Base-by-base conservation (phyloP, 2,888 invertebrate species). In the Ectemnius continuus region DNA sequence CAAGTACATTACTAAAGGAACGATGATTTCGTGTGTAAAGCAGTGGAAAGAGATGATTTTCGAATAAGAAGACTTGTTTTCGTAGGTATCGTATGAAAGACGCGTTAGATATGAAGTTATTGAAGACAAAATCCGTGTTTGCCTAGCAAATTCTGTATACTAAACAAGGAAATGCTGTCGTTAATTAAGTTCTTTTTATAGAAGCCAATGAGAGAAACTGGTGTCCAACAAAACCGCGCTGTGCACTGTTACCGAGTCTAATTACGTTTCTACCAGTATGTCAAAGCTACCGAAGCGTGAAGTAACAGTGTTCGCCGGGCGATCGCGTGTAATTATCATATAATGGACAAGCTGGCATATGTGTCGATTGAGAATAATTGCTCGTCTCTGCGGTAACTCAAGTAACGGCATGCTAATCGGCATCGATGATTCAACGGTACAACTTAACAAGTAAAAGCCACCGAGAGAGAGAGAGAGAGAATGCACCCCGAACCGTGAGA, bases 301-400 rank as follows among this genome's bases (percentile, higher is more conserved):
- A 82, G 63, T 28, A 76, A 76, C 64, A 23, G n/a, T 13, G 48
- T 70, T 73, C 58, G 56, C 45, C 61, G 67, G 64, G 62, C 68
- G 67, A 47, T 56, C 48, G 67, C 63, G 6, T n/a, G 64, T 66
- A 52, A 82, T 81, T 78, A 78, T 59, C 82, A 75, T 80, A 81
- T 75, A 81, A 74, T 75, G 61, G 66, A 52, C 57, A 36, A 11
- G 8, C 36, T 8, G 36, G 36, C 36, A 36, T 23, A 18, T 58
- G 59, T 18, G 63, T 52, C 8, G 63, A 71, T 75, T 65, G 60
- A 48, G 67, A 79, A 67, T 73, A 70, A 67, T 67, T 57, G 73
- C 63, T 46, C 46, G 36, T 80, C 78, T 80, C 80, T 82, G 65
- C 75, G 61, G 70, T 64, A 72, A 65, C 63, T 61, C 67, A 59